Conservation (phyloP, 2,888 invertebrate genomes). For the Megamerina dolium region DNA sequence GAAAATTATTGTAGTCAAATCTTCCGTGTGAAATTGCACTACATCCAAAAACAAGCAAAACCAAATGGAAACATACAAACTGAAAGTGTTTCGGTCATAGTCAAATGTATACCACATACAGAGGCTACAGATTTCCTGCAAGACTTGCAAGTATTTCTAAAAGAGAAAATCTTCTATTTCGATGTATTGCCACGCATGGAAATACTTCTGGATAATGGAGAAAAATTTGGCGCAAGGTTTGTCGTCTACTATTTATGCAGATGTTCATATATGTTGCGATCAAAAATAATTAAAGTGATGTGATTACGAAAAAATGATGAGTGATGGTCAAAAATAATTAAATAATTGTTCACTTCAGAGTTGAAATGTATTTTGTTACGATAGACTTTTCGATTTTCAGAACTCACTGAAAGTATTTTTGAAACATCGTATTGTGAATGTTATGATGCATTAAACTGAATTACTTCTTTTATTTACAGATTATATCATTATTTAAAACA, state of each 20-base stretch:
- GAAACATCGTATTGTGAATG: no score
- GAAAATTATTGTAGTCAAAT: conserved; percentile 44
- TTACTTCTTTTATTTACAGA: no score
- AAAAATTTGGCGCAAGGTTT: conserved; percentile 37
- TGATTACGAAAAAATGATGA: no score
- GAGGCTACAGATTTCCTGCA: conserved; percentile 32
- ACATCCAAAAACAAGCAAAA: conserved; percentile 8
- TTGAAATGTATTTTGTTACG: no score
- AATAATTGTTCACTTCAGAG: no score
- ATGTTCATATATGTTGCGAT: no score
- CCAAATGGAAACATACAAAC: not conserved
- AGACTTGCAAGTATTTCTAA: conserved; percentile 48
- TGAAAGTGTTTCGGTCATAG: conserved; percentile 19
- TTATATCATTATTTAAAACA: conserved; percentile 30
- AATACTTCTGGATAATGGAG: conserved; percentile 38
- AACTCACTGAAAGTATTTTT: no score
- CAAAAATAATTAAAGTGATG: no score
- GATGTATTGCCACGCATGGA: conserved; percentile 47
- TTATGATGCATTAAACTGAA: no score
- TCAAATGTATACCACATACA: conserved; percentile 31
- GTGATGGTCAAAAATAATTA: no score
- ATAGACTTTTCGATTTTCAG: no score
- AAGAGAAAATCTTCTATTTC: conserved; percentile 46
- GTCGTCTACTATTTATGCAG: not conserved
- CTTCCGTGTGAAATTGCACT: conserved; percentile 33